These are phyloP conservation scores for Rhopalosiphum maidis DNA, from an alignment of 1,140 invertebrate species.

Conservation along the genomic window DNA sequence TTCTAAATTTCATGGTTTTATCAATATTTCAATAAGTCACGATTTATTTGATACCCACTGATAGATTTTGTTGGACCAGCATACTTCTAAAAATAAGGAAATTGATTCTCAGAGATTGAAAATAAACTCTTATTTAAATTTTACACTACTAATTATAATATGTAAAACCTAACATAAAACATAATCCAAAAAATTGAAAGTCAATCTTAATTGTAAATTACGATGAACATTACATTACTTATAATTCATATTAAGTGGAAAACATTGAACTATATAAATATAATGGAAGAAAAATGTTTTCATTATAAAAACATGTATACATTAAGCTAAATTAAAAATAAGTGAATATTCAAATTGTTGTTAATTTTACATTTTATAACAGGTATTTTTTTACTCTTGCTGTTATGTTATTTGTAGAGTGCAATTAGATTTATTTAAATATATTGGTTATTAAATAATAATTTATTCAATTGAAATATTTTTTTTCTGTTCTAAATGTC, in stretches of 20 bases:
- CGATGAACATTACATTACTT: background rate
- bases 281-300: background rate
- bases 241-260: background rate
- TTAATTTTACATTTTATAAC: background rate
- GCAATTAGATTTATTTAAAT: background rate
- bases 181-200: background rate
- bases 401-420: background rate
- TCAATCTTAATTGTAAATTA: background rate
- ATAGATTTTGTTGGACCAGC: background rate
- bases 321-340: background rate
- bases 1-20: constrained; percentile 44
- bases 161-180: background rate
- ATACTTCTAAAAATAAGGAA: constrained; percentile 48
- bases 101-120: background rate
- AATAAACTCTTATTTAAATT: background rate
- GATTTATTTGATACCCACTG: background rate
- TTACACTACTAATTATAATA: background rate
- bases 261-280: background rate
- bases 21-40: background rate
- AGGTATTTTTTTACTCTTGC: background rate
- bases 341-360: background rate
- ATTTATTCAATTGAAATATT: background rate
- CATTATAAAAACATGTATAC: background rate
- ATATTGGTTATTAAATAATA: background rate
- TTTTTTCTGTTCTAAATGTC: background rate